A percentile compares a stretch with the other conserved stretches of the same genome.
Conservation (phyloP, 2,888 invertebrate genomes). For the Dichetophora obliterata region DNA sequence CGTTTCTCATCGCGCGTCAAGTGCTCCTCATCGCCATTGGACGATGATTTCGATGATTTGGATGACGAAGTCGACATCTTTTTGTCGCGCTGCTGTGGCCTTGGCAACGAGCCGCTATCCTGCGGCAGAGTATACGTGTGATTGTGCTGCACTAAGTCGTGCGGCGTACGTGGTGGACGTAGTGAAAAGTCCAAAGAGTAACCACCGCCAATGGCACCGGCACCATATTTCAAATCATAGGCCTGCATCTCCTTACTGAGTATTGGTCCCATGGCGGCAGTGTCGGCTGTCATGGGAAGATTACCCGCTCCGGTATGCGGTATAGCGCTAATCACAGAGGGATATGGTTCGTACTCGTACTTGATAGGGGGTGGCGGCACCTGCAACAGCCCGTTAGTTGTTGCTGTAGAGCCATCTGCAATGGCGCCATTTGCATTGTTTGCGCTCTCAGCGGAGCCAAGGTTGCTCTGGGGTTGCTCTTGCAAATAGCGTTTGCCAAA, state of each 20-base stretch:
- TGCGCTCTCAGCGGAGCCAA: conserved; percentile 24
- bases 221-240: conserved; percentile 56
- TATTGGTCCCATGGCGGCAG: conserved; percentile 61
- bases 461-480: conserved; percentile 68
- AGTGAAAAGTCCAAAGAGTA: conserved; percentile 75
- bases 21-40: conserved; percentile 75
- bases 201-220: conserved; percentile 46
- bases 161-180: conserved; percentile 72
- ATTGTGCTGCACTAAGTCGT: conserved; percentile 83
- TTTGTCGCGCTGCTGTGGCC: conserved; percentile 80
- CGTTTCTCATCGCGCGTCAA: conserved; percentile 89
- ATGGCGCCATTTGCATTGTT: conserved; percentile 17
- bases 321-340: conserved; percentile 52
- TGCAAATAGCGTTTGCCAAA: conserved; percentile 90
- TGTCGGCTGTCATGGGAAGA: conserved; percentile 51
- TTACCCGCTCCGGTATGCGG: conserved; percentile 62
- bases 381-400: conserved; percentile 32
- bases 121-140: conserved; percentile 89
- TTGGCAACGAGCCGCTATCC: conserved; percentile 75
- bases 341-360: conserved; percentile 73
- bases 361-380: conserved; percentile 69
- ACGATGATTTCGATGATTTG: conserved; percentile 49
- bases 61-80: conserved; percentile 71
- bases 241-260: conserved; percentile 63
- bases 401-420: conserved; percentile 13